These are phyloP conservation scores for Callionymus lyra DNA, from an alignment of 2,113 vertebrate species.

Conservation along the genomic window DNA sequence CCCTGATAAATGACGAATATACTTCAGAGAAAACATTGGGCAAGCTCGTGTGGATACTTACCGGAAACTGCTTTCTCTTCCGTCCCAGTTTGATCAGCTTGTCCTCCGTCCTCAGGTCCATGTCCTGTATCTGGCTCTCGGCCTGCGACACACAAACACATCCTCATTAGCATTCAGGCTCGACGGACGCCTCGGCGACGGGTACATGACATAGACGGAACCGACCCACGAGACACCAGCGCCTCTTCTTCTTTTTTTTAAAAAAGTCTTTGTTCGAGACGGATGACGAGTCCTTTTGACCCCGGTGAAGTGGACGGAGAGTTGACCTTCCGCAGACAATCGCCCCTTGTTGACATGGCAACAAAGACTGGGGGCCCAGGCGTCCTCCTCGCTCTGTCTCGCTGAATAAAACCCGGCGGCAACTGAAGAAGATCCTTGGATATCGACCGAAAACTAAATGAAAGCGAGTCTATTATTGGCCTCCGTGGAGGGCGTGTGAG, in stretches of 20 bases:
- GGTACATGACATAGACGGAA: not conserved
- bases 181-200: not conserved
- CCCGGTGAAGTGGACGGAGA: slow-evolving; percentile 35
- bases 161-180: not conserved
- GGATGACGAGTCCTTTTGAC: slow-evolving; percentile 56
- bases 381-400: slow-evolving; percentile 38
- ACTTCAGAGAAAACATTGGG: too few species aligned
- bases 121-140: slow-evolving; percentile 68
- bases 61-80: slow-evolving; percentile 81
- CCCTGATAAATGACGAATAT: too few species aligned
- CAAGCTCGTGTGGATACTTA: too few species aligned
- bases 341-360: slow-evolving; percentile 49
- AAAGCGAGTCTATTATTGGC: slow-evolving; percentile 30
- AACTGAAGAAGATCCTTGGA: not conserved
- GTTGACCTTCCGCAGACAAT: slow-evolving; percentile 53
- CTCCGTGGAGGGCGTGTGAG: slow-evolving; percentile 10
- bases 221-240: too few species aligned
- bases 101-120: slow-evolving; percentile 74
- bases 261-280: slow-evolving; percentile 32
- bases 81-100: slow-evolving; percentile 78
- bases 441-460: slow-evolving; percentile 25
- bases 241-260: too few species aligned
- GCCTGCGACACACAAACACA: slow-evolving; percentile 56
- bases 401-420: slow-evolving; percentile 43
- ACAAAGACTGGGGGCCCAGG: slow-evolving; percentile 54